phyloP scores from a whole-genome alignment of 2,797 vertebrate species.

The Neopelma chrysocephalum region DNA sequence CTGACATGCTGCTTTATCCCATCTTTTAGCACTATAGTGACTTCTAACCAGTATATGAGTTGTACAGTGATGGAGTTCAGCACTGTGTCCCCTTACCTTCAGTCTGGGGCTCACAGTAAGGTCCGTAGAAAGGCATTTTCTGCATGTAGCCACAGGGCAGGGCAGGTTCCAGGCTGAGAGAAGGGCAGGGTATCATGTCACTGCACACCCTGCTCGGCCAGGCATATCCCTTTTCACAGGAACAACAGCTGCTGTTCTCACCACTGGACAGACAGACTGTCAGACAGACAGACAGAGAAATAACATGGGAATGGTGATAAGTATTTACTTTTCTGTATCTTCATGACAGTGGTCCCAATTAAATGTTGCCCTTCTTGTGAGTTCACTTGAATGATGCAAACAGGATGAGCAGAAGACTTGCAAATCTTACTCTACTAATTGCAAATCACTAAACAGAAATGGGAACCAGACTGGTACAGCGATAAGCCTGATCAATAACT shows the following conservation, averaged over 20 bases:
- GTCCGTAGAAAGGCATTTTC: conserved; percentile 56
- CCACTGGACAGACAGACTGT: conserved; percentile 77
- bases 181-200: conserved; percentile 27
- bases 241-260: conserved; percentile 70
- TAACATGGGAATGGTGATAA: background rate
- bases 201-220: conserved; percentile 76
- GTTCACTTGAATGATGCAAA: background rate
- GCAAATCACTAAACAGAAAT: background rate
- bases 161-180: background rate
- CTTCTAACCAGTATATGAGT: background rate
- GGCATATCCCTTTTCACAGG: conserved; percentile 79
- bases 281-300: conserved; percentile 13
- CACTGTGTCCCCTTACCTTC: conserved; percentile 46
- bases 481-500: background rate
- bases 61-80: background rate
- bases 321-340: background rate
- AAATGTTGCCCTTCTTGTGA: background rate
- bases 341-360: background rate
- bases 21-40: background rate
- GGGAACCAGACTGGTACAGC: background rate
- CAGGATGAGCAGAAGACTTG: background rate
- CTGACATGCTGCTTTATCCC: background rate
- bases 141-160: conserved; percentile 72
- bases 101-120: conserved; percentile 73
- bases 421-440: background rate